Percentiles rank a stretch among this genome's conserved stretches.
phyloP scores from a whole-genome alignment of 2,888 invertebrate genomes.

The Stegana nigrithorax region DNA sequence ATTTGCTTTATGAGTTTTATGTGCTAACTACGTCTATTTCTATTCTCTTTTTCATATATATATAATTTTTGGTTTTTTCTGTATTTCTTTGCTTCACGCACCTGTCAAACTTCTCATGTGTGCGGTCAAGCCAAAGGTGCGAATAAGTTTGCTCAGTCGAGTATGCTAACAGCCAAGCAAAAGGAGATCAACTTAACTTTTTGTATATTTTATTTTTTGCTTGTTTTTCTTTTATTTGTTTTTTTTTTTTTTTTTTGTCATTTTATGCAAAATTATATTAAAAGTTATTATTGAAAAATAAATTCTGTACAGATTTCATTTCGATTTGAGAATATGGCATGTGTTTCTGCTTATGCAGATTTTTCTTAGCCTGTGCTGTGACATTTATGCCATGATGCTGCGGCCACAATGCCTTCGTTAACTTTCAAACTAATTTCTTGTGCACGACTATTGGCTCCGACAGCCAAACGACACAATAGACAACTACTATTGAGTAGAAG shows the following conservation, averaged over 20 bases:
- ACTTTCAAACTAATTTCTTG: constrained; percentile 25
- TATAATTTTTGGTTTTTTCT: no score
- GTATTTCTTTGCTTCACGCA: constrained; percentile 27
- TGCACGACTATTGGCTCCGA: constrained; percentile 42
- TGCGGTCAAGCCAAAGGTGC: constrained; percentile 50
- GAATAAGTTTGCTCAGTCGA: constrained; percentile 4
- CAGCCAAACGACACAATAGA: constrained; percentile 60
- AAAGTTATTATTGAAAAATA: constrained; percentile 15
- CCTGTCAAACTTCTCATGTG: constrained; percentile 52
- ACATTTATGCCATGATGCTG: no score
- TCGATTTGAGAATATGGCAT: background rate
- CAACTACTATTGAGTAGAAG: no score
- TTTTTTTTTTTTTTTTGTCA: background rate
- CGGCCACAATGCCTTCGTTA: background rate
- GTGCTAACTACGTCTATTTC: background rate
- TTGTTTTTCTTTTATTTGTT: background rate
- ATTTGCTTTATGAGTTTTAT: constrained; percentile 59
- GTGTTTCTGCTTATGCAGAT: constrained; percentile 15
- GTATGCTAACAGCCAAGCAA: background rate
- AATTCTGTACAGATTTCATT: background rate
- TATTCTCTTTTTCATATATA: background rate
- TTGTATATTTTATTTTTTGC: background rate
- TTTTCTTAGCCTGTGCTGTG: background rate
- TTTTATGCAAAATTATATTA: constrained; percentile 16
- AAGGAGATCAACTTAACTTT: background rate